phyloP scores from a whole-genome alignment of 2,888 invertebrate species.

The Chelonus formosanus region DNA sequence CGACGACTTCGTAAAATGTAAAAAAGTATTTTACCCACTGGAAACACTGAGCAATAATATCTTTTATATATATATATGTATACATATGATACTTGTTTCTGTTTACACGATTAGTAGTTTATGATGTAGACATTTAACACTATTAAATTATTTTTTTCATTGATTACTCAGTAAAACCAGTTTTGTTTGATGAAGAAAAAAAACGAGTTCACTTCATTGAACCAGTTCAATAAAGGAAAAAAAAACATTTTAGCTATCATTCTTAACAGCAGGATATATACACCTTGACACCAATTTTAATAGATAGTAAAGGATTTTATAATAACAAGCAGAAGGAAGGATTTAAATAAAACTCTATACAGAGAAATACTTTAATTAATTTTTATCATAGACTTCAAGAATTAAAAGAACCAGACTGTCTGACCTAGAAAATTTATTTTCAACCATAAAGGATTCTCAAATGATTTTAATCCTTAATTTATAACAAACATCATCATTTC shows the following conservation, averaged over 20 bases:
- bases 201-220: not conserved
- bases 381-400: no score
- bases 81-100: not conserved
- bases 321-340: no score
- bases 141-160: no score
- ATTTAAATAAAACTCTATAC: no score
- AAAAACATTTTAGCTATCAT: not conserved
- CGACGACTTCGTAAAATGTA: not conserved
- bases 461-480: no score
- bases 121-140: no score
- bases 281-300: slow-evolving; percentile 34
- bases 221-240: not conserved
- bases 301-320: slow-evolving; percentile 16
- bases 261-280: slow-evolving; percentile 8
- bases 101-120: no score
- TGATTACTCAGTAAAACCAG: slow-evolving; percentile 2
- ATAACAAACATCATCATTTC: no score
- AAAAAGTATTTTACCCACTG: not conserved
- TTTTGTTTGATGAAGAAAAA: not conserved
- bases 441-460: no score
- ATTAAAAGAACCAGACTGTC: no score
- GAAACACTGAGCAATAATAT: not conserved
- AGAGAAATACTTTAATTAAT: no score
- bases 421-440: no score
- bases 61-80: slow-evolving; percentile 6